These are phyloP conservation scores for Diabrotica virgifera DNA, from an alignment of 1,140 invertebrate genomes.

Conservation along the genomic window DNA sequence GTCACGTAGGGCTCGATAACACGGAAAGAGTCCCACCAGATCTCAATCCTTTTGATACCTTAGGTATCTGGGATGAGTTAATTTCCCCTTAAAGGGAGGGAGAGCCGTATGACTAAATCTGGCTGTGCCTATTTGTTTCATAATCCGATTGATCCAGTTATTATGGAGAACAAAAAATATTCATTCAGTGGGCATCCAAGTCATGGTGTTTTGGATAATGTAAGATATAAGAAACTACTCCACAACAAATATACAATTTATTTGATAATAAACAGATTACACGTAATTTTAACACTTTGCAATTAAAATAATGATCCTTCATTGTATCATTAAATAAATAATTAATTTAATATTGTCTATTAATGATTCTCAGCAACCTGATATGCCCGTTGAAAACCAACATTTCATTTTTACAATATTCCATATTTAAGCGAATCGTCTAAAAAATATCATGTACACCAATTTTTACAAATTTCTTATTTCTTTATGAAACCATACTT, in stretches of 20 bases:
- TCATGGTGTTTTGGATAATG: background rate
- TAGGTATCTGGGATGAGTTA: too few species aligned
- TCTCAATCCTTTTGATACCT: too few species aligned
- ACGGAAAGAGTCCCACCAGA: too few species aligned
- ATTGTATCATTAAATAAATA: constrained; percentile 1
- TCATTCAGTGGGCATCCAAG: too few species aligned
- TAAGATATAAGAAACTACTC: background rate
- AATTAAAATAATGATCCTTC: background rate
- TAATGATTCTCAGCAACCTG: background rate
- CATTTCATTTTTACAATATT: background rate
- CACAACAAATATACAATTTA: constrained; percentile 13
- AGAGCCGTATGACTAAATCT: too few species aligned
- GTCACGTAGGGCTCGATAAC: too few species aligned
- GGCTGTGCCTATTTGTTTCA: too few species aligned
- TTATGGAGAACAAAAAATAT: too few species aligned
- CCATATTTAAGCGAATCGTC: background rate
- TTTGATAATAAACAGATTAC: constrained; percentile 9
- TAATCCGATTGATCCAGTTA: too few species aligned
- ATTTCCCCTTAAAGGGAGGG: too few species aligned
- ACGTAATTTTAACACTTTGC: background rate
- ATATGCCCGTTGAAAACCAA: background rate
- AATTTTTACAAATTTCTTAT: background rate
- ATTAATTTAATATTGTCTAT: constrained; percentile 8
- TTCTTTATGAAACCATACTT: background rate
- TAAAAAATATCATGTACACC: constrained; percentile 1